Evolutionary conservation across 53 echinoderm and acorn worm species (phyloP).

Genomic region (Actinopyga echinites): DNA sequence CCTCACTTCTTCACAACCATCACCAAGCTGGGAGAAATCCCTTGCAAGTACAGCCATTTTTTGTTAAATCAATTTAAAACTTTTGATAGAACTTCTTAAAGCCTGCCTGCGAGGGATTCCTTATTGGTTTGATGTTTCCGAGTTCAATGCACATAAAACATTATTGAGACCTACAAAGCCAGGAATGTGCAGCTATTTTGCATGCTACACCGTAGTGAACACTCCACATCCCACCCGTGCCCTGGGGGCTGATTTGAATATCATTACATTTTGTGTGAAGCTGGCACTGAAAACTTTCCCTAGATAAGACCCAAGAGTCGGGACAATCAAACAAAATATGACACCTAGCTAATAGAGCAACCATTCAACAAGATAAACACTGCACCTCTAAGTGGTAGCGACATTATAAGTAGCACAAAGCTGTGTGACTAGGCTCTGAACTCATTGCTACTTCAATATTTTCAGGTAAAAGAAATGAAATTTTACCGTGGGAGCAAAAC

Average conservation of each 20-base stretch:
- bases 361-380: conserved; percentile 22
- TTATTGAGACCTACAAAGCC: not conserved
- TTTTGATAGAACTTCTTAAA: conserved; percentile 14
- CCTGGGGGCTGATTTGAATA: conserved; percentile 19
- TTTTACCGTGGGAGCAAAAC: too few species aligned
- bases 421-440: too few species aligned
- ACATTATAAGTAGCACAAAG: too few species aligned
- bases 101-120: conserved; percentile 27
- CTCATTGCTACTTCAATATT: too few species aligned
- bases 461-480: too few species aligned
- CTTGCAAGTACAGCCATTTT: conserved; percentile 26
- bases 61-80: conserved; percentile 25
- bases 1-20: too few species aligned
- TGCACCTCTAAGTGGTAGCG: not conserved
- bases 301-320: not conserved
- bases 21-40: too few species aligned
- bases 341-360: conserved; percentile 23
- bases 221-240: conserved; percentile 5
- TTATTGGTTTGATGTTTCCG: not conserved
- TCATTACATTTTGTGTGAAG: conserved; percentile 18
- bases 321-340: conserved; percentile 27
- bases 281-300: not conserved
- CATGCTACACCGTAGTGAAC: not conserved
- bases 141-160: conserved; percentile 37
- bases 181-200: not conserved